Evolutionary conservation across 92 coral and sea anemone species (phyloP).

Genomic region (Phenganax subtilis): DNA sequence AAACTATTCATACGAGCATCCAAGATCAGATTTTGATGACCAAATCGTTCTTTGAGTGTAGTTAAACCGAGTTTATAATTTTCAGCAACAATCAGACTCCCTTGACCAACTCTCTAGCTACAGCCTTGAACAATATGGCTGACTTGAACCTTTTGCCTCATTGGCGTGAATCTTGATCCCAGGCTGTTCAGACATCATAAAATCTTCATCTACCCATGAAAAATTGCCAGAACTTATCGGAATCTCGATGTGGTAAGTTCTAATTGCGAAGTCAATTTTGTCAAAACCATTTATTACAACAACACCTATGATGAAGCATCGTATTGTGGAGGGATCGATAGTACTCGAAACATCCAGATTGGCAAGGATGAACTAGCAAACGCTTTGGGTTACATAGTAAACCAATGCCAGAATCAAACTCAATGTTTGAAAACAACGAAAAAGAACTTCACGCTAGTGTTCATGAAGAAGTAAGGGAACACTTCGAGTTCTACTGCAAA

Average conservation of each 20-base stretch:
- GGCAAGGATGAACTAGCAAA: not conserved
- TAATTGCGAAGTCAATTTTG: not conserved
- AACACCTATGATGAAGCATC: not conserved
- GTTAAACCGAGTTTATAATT: constrained; percentile 33
- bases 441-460: not conserved
- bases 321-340: not conserved
- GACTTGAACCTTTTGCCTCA: no score
- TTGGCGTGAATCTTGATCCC: no score
- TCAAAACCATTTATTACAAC: not conserved
- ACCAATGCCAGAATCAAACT: not conserved
- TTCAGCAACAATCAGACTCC: constrained; percentile 28
- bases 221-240: no score
- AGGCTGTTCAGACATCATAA: no score
- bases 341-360: not conserved
- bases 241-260: no score
- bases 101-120: constrained; percentile 37
- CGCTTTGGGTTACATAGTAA: not conserved
- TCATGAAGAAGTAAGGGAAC: not conserved
- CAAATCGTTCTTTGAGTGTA: constrained; percentile 41
- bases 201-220: no score
- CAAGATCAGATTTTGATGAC: constrained; percentile 43
- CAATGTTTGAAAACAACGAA: not conserved
- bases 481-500: constrained; percentile 1
- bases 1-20: constrained; percentile 43
- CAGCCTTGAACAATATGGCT: not conserved